Percentiles rank a stretch among this genome's conserved stretches.
These are phyloP conservation scores for Eidolon helvum DNA, from an alignment of 2,113 vertebrate genomes.

Conservation along the genomic window DNA sequence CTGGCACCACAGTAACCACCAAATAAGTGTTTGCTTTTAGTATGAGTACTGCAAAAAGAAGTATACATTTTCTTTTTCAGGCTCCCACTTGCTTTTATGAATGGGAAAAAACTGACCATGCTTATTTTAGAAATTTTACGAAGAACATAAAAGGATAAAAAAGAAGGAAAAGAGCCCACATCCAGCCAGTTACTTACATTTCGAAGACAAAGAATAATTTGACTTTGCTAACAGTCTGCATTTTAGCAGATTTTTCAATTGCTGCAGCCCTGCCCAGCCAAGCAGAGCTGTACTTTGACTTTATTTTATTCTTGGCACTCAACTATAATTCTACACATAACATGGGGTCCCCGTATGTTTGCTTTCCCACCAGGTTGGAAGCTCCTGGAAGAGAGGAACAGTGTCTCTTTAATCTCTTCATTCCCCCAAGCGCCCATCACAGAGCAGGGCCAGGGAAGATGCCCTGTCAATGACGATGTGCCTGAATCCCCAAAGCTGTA, in stretches of 20 bases:
- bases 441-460: background rate
- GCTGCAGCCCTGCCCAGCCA: constrained; percentile 7
- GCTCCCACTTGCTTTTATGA: constrained; percentile 51
- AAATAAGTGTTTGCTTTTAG: constrained; percentile 57
- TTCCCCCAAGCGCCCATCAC: background rate
- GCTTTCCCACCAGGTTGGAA: constrained; percentile 43
- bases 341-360: constrained; percentile 46
- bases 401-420: constrained; percentile 8
- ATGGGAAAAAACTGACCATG: background rate
- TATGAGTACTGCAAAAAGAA: constrained; percentile 26
- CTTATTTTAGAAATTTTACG: constrained; percentile 72
- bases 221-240: constrained; percentile 49
- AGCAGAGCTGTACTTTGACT: constrained; percentile 44
- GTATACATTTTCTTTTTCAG: constrained; percentile 57
- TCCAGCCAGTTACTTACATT: constrained; percentile 49
- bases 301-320: constrained; percentile 64
- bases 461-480: background rate
- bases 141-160: constrained; percentile 57
- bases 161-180: constrained; percentile 25
- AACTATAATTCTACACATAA: constrained; percentile 62
- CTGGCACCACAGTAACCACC: constrained; percentile 33
- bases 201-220: constrained; percentile 60
- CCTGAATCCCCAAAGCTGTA: background rate
- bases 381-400: constrained; percentile 44
- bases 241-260: constrained; percentile 57